Evolutionary conservation across 2,113 vertebrate genomes (phyloP), one percentile per base, ranked within the genome.

Genomic region (Potamarius usumacintae): DNA sequence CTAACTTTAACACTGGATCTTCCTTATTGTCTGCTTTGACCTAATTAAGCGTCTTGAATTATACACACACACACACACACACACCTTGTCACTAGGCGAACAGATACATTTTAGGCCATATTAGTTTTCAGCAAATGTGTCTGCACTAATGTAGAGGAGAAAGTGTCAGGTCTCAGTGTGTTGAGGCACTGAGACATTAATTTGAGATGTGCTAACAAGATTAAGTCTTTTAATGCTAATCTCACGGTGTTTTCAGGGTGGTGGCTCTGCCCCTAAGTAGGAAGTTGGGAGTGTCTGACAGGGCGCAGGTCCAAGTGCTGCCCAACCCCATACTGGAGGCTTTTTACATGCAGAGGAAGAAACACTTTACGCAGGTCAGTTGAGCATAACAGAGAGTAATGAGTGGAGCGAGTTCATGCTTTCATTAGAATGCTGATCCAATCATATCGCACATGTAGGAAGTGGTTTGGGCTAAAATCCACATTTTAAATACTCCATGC

Each of bases 181-280:
- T 15, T 25, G 14, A 18, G 20, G 22, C 53, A 18, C 11, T 67
- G 82, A 80, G 34, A 18, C 67, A 11, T 17, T 57, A 60, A n/a
- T 30, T 27, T 55, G 14, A 6, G 6, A 18, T 81, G 10, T 10
- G 22, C 7, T 22, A 25, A 52, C 6, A 27, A 27, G 4, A 12
- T 74, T 10, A 58, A 12, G 0, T 52, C 10, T 72, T 34, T 79
- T 15, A 42, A 81, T 82, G 17, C 12, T 20, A 42, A n/a, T 25
- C 72, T 14, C 18, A 89, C 22, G 90, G 10, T 83, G 53, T 48
- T 85, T 15, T 30, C 92, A 98, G 97, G 94, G 60, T 91, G 20
- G 53, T 98, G 17, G 96, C 94, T 0, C 63, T 95, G 77, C 97
- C 97, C 1, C 92, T 97, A 55, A 95, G 96, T 90, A 92, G 63